phyloP scores from a whole-genome alignment of 1,140 invertebrate genomes.

The Eurosta solidaginis region DNA sequence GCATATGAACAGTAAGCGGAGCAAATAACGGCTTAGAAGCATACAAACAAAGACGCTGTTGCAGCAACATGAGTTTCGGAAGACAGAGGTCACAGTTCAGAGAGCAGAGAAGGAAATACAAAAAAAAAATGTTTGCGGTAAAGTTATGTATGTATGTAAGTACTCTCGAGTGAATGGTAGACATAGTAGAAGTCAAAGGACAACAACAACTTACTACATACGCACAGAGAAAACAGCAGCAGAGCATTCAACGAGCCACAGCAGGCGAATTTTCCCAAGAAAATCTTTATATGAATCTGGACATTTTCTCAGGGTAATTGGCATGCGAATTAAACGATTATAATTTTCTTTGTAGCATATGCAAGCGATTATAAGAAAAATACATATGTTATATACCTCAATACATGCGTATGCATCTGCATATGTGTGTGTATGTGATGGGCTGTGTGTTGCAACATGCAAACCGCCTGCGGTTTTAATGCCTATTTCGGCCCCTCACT shows the following conservation, averaged over 20 bases:
- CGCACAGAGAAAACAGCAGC: not conserved
- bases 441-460: not conserved
- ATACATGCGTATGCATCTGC: not conserved
- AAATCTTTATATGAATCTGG: not conserved
- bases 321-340: constrained; percentile 7
- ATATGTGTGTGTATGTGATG: not conserved
- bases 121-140: not conserved
- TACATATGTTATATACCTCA: too few relatives aligned
- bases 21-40: not conserved
- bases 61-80: constrained; percentile 1
- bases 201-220: not conserved
- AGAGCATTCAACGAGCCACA: not conserved
- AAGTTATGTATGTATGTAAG: not conserved
- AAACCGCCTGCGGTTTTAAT: constrained; percentile 9
- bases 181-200: not conserved
- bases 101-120: too few relatives aligned
- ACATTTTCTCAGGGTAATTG: constrained; percentile 19
- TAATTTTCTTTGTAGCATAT: not conserved
- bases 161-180: too few relatives aligned
- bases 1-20: not conserved
- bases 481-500: not conserved
- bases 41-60: not conserved
- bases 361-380: too few relatives aligned
- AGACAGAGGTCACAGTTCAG: too few relatives aligned
- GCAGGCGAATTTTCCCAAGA: constrained; percentile 14